Conservation (phyloP, 2,113 vertebrate genomes). For the Campylomormyrus numenius region DNA sequence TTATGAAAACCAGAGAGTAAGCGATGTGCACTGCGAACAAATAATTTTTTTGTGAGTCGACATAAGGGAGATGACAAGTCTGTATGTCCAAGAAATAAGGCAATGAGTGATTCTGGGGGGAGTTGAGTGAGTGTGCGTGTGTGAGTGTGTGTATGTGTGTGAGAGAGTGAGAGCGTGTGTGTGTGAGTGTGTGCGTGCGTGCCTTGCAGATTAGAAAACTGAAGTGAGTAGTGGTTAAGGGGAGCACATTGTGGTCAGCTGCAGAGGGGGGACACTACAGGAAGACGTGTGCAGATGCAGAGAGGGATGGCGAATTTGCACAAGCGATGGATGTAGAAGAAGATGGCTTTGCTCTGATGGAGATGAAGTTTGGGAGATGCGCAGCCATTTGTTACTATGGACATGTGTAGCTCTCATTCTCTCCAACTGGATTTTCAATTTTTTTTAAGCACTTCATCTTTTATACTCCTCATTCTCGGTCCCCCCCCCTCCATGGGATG, state of each 20-base stretch:
- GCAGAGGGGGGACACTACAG: neutral
- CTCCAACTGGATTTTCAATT: neutral
- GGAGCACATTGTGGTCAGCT: neutral
- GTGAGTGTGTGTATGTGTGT: neutral
- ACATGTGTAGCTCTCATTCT: neutral
- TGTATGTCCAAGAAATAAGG: neutral
- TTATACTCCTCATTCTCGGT: neutral
- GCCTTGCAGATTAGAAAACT: neutral
- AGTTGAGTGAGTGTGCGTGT: neutral
- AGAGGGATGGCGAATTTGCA: neutral
- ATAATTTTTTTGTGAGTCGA: neutral
- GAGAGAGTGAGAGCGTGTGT: neutral
- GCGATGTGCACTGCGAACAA: neutral
- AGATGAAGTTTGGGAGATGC: neutral
- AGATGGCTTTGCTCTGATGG: neutral
- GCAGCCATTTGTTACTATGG: neutral
- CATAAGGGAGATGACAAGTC: neutral
- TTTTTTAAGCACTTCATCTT: neutral
- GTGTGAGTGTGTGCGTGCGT: neutral
- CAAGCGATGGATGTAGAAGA: neutral
- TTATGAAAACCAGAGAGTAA: neutral
- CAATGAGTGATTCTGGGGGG: neutral
- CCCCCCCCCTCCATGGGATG: neutral
- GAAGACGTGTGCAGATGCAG: neutral
- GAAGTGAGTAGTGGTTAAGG: neutral